Evolutionary conservation across 2,797 vertebrate species (phyloP).

Genomic region (Silurus aristotelis): DNA sequence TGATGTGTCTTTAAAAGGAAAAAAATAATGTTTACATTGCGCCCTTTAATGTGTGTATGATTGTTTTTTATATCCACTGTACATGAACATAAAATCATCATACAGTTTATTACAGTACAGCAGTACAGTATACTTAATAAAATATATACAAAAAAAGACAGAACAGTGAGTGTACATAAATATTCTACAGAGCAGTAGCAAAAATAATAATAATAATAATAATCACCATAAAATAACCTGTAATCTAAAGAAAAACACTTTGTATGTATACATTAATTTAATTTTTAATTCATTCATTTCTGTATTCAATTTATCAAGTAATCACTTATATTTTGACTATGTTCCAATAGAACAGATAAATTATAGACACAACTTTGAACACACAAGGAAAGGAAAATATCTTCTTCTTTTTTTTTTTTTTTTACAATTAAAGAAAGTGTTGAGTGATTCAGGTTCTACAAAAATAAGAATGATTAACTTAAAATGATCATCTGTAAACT

Average conservation of each 20-base stretch:
- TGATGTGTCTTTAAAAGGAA: background rate
- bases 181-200: background rate
- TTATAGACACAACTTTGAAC: background rate
- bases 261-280: background rate
- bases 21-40: background rate
- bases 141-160: background rate
- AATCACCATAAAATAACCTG: background rate
- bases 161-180: background rate
- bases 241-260: background rate
- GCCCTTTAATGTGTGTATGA: background rate
- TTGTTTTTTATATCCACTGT: background rate
- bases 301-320: background rate
- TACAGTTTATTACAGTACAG: background rate
- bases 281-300: background rate
- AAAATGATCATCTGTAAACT: background rate
- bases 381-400: background rate
- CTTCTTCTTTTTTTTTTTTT: background rate
- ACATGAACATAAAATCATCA: background rate
- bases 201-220: background rate
- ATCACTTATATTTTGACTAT: background rate
- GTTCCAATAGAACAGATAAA: background rate
- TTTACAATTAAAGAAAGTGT: background rate
- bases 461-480: background rate
- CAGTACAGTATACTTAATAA: background rate
- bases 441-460: background rate